A percentile compares a stretch with the other conserved stretches of the same genome.
Conservation (phyloP, 2,797 vertebrate genomes). For the Falco berigora region DNA sequence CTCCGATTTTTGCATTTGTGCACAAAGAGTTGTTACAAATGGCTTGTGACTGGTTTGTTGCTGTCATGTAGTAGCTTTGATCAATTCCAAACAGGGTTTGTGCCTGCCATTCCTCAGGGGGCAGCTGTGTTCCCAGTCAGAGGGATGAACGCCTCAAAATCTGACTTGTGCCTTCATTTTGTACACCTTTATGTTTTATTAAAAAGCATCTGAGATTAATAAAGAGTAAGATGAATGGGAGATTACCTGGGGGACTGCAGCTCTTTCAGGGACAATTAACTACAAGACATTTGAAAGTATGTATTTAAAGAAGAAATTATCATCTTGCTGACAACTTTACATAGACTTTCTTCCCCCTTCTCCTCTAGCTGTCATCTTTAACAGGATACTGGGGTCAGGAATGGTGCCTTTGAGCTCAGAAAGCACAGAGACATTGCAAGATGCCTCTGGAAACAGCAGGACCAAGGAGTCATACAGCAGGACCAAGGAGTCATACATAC, state of each 20-base stretch:
- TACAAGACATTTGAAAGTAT: not conserved
- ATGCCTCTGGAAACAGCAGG: not conserved
- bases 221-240: slow-evolving; percentile 12
- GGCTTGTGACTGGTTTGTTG: slow-evolving; percentile 32
- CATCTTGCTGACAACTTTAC: slow-evolving; percentile 26
- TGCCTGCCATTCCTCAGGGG: slow-evolving; percentile 32
- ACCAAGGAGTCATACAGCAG: not conserved
- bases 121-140: slow-evolving; percentile 6
- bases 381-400: not conserved
- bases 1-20: slow-evolving; percentile 8
- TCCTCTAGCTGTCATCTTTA: slow-evolving; percentile 4
- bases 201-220: slow-evolving; percentile 18
- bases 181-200: slow-evolving; percentile 41
- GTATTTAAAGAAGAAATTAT: slow-evolving; percentile 42
- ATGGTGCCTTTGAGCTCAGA: not conserved
- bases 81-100: slow-evolving; percentile 3
- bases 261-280: slow-evolving; percentile 53
- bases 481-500: too few species aligned
- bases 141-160: slow-evolving; percentile 15
- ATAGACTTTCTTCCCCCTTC: not conserved
- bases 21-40: not conserved
- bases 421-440: not conserved
- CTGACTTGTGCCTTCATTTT: slow-evolving; percentile 20
- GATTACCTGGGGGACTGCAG: slow-evolving; percentile 38
- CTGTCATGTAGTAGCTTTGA: slow-evolving; percentile 45